A percentile compares a stretch with the other conserved stretches of the same genome.
Conservation (phyloP, 2,797 vertebrate genomes). For the Periophthalmus magnuspinnatus region DNA sequence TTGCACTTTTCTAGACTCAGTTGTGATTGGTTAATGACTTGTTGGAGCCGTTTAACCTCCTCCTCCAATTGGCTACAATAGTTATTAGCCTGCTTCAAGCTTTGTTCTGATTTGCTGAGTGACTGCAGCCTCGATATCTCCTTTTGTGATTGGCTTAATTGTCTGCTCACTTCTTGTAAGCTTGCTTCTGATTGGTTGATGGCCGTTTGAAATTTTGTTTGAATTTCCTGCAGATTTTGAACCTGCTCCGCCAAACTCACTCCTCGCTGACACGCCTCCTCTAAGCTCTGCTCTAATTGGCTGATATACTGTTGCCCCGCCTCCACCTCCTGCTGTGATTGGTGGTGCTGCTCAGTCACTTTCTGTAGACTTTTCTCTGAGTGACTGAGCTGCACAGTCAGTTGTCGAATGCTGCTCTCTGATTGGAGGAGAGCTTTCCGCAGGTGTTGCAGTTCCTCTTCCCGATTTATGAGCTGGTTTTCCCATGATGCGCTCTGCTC, state of each 20-base stretch:
- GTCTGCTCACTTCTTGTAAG: background rate
- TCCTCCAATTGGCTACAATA: no score
- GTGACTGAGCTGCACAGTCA: no score
- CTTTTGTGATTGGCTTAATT: background rate
- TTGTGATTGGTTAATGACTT: no score
- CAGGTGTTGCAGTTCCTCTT: background rate
- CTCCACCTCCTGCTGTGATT: background rate
- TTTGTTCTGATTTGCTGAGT: background rate
- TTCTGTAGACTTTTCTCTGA: no score
- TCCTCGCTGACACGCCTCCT: background rate
- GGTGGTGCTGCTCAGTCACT: no score
- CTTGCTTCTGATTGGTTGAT: background rate
- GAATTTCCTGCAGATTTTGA: background rate
- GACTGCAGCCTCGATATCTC: background rate
- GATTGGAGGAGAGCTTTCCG: background rate
- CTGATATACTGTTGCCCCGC: background rate
- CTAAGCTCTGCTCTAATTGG: background rate
- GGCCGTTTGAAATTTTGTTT: background rate
- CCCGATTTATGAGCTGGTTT: background rate
- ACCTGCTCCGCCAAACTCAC: background rate
- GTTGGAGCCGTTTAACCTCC: no score
- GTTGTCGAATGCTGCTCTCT: no score
- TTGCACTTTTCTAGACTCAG: background rate
- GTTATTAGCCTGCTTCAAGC: background rate
- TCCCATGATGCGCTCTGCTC: conserved; percentile 19